These are phyloP conservation scores for Caradrina clavipalpis DNA, from an alignment of 2,888 invertebrate species.

Conservation along the genomic window DNA sequence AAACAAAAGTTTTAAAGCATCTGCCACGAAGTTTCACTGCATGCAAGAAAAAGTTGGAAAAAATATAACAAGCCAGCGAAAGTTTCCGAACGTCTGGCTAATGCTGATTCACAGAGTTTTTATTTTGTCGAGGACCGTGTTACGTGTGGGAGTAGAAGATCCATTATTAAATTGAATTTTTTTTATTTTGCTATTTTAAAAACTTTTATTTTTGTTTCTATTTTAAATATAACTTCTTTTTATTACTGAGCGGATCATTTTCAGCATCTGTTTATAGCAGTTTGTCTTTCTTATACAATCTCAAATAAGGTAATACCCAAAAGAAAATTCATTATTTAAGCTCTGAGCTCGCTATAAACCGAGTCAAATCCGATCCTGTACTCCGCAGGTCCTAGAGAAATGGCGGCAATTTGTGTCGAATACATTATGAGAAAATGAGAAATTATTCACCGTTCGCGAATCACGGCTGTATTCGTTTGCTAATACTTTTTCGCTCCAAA, in stretches of 20 bases:
- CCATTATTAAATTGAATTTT: not conserved
- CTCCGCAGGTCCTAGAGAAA: slow-evolving; percentile 49
- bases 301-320: not conserved
- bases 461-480: slow-evolving; percentile 54
- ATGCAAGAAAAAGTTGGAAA: slow-evolving; percentile 51
- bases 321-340: not conserved
- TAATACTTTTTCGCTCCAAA: slow-evolving; percentile 45
- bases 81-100: slow-evolving; percentile 51
- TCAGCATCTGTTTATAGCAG: not conserved
- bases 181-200: not conserved
- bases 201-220: too few species aligned
- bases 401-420: slow-evolving; percentile 68
- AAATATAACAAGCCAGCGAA: slow-evolving; percentile 49
- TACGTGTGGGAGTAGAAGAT: slow-evolving; percentile 19
- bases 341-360: not conserved
- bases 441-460: slow-evolving; percentile 65
- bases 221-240: too few species aligned
- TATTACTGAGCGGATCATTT: not conserved
- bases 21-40: slow-evolving; percentile 56
- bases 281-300: not conserved
- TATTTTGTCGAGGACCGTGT: slow-evolving; percentile 40
- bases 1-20: slow-evolving; percentile 63
- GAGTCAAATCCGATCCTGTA: slow-evolving; percentile 9
- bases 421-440: slow-evolving; percentile 72
- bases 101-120: slow-evolving; percentile 56